phyloP scores from a whole-genome alignment of 1,140 invertebrate species.

The Musca domestica region DNA sequence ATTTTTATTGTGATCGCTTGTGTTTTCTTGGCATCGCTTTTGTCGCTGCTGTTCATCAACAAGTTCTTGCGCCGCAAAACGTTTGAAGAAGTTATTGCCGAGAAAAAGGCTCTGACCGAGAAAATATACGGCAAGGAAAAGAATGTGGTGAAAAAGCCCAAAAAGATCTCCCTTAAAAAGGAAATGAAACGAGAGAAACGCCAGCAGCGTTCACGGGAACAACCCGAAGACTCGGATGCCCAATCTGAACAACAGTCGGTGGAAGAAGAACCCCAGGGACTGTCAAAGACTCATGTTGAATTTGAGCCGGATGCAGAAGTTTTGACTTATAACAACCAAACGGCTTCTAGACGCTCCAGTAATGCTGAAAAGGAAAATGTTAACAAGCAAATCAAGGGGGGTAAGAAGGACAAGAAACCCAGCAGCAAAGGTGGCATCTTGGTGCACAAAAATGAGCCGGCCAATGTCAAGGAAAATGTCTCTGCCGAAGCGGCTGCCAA shows the following conservation, averaged over 20 bases:
- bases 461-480: slow-evolving; percentile 47
- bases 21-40: slow-evolving; percentile 49
- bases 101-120: slow-evolving; percentile 46
- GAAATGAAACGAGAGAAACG: slow-evolving; percentile 50
- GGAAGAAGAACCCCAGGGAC: slow-evolving; percentile 38
- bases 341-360: slow-evolving; percentile 38
- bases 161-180: slow-evolving; percentile 43
- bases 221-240: slow-evolving; percentile 48
- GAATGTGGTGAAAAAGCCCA: slow-evolving; percentile 29
- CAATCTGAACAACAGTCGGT: slow-evolving; percentile 46
- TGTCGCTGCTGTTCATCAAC: slow-evolving; percentile 50
- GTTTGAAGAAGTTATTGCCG: slow-evolving; percentile 50
- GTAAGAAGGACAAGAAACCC: slow-evolving; percentile 56
- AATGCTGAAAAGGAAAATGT: slow-evolving; percentile 32
- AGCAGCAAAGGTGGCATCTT: slow-evolving; percentile 56
- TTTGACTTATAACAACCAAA: slow-evolving; percentile 32
- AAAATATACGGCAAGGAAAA: slow-evolving; percentile 47
- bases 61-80: slow-evolving; percentile 51
- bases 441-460: slow-evolving; percentile 64
- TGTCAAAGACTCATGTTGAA: slow-evolving; percentile 52
- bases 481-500: slow-evolving; percentile 55
- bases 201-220: slow-evolving; percentile 41
- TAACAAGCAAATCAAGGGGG: slow-evolving; percentile 51
- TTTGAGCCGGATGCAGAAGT: slow-evolving; percentile 52
- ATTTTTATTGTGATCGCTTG: slow-evolving; percentile 51